Evolutionary conservation across 2,888 invertebrate genomes (phyloP), one percentile per base, ranked within the genome.

Genomic region (Acrobeloides nanus): DNA sequence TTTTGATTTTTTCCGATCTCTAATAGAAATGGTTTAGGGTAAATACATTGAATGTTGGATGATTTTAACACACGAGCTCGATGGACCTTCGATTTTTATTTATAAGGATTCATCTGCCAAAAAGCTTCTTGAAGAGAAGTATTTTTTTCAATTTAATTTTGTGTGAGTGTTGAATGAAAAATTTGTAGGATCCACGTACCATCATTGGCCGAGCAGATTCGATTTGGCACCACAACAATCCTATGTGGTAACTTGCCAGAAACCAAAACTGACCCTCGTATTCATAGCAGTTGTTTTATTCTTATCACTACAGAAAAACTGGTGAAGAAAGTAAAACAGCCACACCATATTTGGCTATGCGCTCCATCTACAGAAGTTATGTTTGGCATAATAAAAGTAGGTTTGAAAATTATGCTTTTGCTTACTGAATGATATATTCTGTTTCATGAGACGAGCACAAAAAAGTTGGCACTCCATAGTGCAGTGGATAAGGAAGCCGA

Each of bases 1-100:
- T n/a, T n/a, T n/a, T n/a, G n/a, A n/a, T n/a, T n/a, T n/a, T n/a
- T n/a, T n/a, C n/a, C n/a, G n/a, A n/a, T n/a, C n/a, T n/a, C n/a
- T n/a, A n/a, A n/a, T n/a, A n/a, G n/a, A n/a, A n/a, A n/a, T n/a
- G n/a, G n/a, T 24, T 12, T 32, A 51, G 51, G 45, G 40, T 21
- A 55, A 55, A 24, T 55, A 57, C 31, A 34, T 51, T 7, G 40
- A 55, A 33, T 48, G 57, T 26, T 55, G 45, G 45, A 15, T 59
- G 25, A 54, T 57, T 17, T 27, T 55, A 8, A 27, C 52, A 6
- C 39, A 53, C 45, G 57, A 50, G 20, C 29, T 39, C 7, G 46
- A 46, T 24, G 57, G 57, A 6, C 57, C 57, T 8, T 15, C 46
- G 8, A 33, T 57, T 18, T 24, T 38, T 25, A 20, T 57, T 29